Base-by-base conservation (phyloP, 2,888 invertebrate species). In the Hypsopygia costalis region DNA sequence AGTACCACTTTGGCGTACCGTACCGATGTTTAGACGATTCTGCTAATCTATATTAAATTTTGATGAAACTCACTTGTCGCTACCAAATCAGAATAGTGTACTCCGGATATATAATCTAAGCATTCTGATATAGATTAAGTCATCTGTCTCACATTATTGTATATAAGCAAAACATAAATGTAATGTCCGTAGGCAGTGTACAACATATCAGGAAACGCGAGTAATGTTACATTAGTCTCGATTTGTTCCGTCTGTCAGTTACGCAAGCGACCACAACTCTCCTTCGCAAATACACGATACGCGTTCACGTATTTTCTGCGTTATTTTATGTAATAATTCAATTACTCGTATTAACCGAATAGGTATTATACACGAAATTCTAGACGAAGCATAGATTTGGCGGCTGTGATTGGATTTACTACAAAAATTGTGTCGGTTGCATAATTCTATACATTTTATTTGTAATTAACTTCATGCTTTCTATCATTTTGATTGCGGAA, bases 201-300 rank as follows among this genome's bases (percentile, higher is more conserved):
- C 11, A 7, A 1, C 11, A 8, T 35, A 35, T 35, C 25, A 35
- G 34, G 25, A 35, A 25, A 35, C 11, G 27, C 12, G 36, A 30
- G 25, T 42, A 34, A 44, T 45, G 43, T 49, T 46, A 43, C 49
- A 45, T 52, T 50, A 35, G 48, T 46, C 45, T 42, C 49, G 50
- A 55, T 58, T 51, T 40, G 51, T 58, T 59, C 49, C 52, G 51
- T 47, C 49, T 51, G 46, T 41, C 46, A 36, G 49, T 57, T 55
- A 50, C 50, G 51, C 51, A 56, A 52, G 11, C 11, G 47, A 47
- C 34, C 30, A 40, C 21, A 27, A 22, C 27, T 41, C 29, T 30
- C 9, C 29, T 30, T 30, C 29, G 6, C 29, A 30, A 30, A 11
- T 10, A 30, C 6, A 30, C 10, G 11, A 30, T 30, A 30, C 29